Conservation (phyloP, 1,140 invertebrate species). For the Polypedilum pembai region DNA sequence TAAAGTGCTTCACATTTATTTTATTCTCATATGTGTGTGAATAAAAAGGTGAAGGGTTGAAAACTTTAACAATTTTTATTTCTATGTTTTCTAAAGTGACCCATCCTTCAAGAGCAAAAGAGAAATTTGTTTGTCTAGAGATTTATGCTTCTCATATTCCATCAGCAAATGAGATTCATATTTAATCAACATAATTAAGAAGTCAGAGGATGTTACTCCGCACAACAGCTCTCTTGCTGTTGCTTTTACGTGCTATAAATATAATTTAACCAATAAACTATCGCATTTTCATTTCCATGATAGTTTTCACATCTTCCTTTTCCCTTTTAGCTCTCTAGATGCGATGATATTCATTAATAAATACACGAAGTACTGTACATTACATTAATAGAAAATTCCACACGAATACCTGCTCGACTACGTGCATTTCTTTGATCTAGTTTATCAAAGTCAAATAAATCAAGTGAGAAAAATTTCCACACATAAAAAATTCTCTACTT, state of each 20-base stretch:
- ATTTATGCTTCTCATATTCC: background rate
- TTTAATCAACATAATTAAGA: constrained; percentile 20
- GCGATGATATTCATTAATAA: background rate
- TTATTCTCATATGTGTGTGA: too few species aligned
- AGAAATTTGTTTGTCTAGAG: background rate
- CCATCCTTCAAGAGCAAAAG: background rate
- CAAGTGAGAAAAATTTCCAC: constrained; percentile 3
- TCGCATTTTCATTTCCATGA: background rate
- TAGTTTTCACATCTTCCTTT: background rate
- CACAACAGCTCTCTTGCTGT: background rate
- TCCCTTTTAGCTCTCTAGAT: background rate
- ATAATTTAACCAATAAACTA: constrained; percentile 25
- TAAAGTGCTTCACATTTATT: constrained; percentile 18
- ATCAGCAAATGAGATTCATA: background rate
- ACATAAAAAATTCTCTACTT: background rate
- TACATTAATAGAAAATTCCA: constrained; percentile 4
- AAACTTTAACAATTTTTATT: background rate
- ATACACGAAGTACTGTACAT: background rate
- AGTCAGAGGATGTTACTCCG: background rate
- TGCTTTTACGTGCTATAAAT: background rate
- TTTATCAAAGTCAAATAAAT: constrained; percentile 23
- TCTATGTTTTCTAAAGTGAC: too few species aligned
- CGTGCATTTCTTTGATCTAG: constrained; percentile 22
- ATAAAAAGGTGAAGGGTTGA: background rate
- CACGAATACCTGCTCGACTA: background rate